Evolutionary conservation across 2,113 vertebrate species (phyloP).

Genomic region (Coracopsis vasa): DNA sequence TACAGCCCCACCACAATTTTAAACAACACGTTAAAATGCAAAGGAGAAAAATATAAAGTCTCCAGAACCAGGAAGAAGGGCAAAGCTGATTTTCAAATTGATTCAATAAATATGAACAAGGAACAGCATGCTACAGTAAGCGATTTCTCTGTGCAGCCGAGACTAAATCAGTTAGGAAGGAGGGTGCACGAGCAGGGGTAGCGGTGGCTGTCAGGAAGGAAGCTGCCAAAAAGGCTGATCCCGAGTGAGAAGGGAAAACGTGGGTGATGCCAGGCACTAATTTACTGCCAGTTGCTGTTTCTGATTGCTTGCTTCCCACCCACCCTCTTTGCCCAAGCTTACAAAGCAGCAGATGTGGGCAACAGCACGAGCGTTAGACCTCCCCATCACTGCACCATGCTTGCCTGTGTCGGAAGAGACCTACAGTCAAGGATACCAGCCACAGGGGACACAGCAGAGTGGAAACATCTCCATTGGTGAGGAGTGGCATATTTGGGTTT

Average conservation of each 20-base stretch:
- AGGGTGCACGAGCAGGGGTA: neutral
- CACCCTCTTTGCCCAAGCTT: neutral
- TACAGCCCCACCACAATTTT: neutral
- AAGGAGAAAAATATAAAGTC: constrained; percentile 8
- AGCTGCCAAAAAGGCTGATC: constrained; percentile 20
- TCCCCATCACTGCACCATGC: neutral
- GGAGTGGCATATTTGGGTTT: neutral
- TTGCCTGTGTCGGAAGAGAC: neutral
- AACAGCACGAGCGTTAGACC: neutral
- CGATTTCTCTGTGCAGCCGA: neutral
- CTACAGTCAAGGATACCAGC: no score
- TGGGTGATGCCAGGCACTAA: constrained; percentile 23
- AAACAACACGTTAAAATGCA: constrained; percentile 47
- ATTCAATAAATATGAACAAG: constrained; percentile 59
- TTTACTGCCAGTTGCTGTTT: neutral
- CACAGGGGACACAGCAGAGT: neutral
- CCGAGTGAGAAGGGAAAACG: neutral
- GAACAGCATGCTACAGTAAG: constrained; percentile 49
- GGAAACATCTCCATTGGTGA: rapidly evolving
- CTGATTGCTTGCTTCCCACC: neutral
- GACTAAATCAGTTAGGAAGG: constrained; percentile 21
- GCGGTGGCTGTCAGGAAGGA: neutral
- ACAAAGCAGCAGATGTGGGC: neutral
- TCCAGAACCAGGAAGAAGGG: constrained; percentile 53
- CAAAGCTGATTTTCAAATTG: constrained; percentile 65